Base-by-base conservation (phyloP, 2,888 invertebrate genomes). In the Pyrgus malvae region DNA sequence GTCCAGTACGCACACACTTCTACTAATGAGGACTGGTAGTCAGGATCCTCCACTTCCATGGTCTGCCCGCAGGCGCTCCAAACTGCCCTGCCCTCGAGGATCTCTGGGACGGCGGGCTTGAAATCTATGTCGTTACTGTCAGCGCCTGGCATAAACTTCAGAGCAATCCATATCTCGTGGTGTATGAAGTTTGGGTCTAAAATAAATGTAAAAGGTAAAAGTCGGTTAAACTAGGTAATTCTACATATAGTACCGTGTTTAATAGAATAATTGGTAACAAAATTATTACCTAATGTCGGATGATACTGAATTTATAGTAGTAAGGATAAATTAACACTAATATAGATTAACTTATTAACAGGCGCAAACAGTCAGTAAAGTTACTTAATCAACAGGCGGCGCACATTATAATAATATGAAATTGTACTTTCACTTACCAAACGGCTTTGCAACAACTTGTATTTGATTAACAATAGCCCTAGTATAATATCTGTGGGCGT, bases 391-490 rank as follows among this genome's bases (percentile, higher is more conserved):
- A n/a, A n/a, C n/a, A n/a, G n/a, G n/a, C n/a, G n/a, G n/a, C n/a
- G n/a, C 21, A 21, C 21, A 21, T 27, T 2, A 7, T 27, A 9
- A 27, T 27, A 8, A 27, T 23, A 27, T 29, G 5, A 25, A 25
- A 11, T 31, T 4, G 2, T n/a, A 12, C 4, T 16, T 12, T 3
- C n/a, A 60, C 68, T 68, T 64, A 85, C 86, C 83, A 19, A 82
- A 83, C 0, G 80, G 77, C 58, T 90, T 91, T 0, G 88, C 76
- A 3, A 81, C 79, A 14, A 91, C 87, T 65, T 83, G 74, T 31
- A 91, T 84, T 64, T 91, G 91, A 63, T 91, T 91, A 3, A 91
- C 74, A 50, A 91, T 83, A 9, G 90, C 82, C 57, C 91, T 84
- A 1, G 90, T 90, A 51, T 91, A 91, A 59, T 74, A 90, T 58